Base-by-base conservation (phyloP, 53 echinoderm and acorn worm genomes). In the Patiria pectinifera region DNA sequence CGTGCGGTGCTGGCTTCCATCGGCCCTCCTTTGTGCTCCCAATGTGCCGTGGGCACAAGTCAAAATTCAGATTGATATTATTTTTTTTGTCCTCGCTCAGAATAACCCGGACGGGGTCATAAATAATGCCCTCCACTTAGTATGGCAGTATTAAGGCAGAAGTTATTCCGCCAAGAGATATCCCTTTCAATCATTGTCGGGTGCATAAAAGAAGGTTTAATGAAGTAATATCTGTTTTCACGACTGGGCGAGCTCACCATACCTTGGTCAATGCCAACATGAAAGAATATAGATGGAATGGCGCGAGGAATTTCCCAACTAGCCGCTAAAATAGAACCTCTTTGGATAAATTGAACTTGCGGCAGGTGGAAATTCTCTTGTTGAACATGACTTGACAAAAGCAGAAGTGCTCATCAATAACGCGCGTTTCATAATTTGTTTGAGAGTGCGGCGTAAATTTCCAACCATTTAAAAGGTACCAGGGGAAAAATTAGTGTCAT, bases 201-300 rank as follows among this genome's bases (percentile, higher is more conserved):
- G 11, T 4, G 4, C 44, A 7, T 16, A 66, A 85, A 69, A 69
- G 69, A 12, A 66, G 4, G 14, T 69, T 82, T 45, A 85, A 69
- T 15, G 25, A 85, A 47, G 44, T 45, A 63, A 85, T 18, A 11
- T 85, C 63, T 45, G 63, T 66, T 85, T 66, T 21, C 71, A 45
- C 60, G 35, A 14, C 46, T 43, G 46, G 70, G 16, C 63, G 60
- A 45, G 9, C 71, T 18, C 9, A 22, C 15, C 19, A 15, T 12
- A 43, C 26, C 45, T 85, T 49, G 86, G 53, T 85, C 85, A 86
- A 75, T 74, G 86, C 49, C 74, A 49, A 21, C 49, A n/a, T 59
- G 59, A 82, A 47, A 80, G 3, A 80, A 58, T 35, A 35, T 48
- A 47, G 59, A 75, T 45, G 24, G 24, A 47, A 6, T 74, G 11